Base-by-base conservation (phyloP, 2,888 invertebrate genomes). In the Ceraclea dissimilis region DNA sequence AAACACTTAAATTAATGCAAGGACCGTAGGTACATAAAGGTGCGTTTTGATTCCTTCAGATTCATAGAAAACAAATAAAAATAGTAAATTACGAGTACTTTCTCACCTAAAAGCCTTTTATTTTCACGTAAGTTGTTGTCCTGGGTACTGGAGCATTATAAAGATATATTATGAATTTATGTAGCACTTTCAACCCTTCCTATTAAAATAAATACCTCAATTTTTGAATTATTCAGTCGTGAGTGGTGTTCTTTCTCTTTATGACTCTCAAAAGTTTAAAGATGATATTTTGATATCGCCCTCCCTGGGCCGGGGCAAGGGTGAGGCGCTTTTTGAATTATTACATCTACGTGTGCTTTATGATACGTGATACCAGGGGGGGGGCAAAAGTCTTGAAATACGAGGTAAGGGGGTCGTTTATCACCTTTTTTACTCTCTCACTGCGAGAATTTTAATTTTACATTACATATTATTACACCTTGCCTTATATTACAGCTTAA, bases 271-370 rank as follows among this genome's bases (percentile, higher is more conserved):
- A 55, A 60, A 53, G 52, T 61, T 61, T 53, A 59, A 59, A 57
- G 61, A 55, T 61, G 59, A 61, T 59, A 16, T 39, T 39, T 57
- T 59, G 57, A 61, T 61, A 61, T 60, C 59, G 58, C 57, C 58
- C 60, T n/a, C n/a, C n/a, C n/a, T n/a, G 52, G 46, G 54, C 56
- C 51, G 19, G 18, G 43, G 43, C 17, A 21, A n/a, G 6, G 49
- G 21, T 6, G 5, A 26, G 16, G 22, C 5, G 18, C 19, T 50
- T 31, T 51, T 53, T 60, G 62, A 62, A 52, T 60, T 62, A 62
- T 62, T 52, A 56, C 58, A 39, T 18, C 58, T 61, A 61, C 61
- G 61, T 60, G 61, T 61, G 61, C 62, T 62, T 62, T 62, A 62
- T 62, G 62, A 62, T 58, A 60, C 60, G 61, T 60, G 58, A 58